Evolutionary conservation across 2,888 invertebrate genomes (phyloP).

Genomic region (Chymomyza caudatula): DNA sequence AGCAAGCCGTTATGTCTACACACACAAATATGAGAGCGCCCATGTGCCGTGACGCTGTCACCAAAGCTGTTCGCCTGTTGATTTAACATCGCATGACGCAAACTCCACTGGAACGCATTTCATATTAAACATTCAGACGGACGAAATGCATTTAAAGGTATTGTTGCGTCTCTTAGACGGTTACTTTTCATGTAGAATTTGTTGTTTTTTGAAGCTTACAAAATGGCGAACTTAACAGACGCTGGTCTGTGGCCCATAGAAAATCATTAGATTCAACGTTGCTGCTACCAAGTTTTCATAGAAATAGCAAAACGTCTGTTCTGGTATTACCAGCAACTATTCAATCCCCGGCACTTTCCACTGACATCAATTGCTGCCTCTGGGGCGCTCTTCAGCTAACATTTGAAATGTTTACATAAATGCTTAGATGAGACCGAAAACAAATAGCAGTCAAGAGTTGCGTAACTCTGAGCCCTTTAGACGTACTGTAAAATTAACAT

Average conservation of each 20-base stretch:
- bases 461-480: not conserved
- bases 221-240: conserved; percentile 33
- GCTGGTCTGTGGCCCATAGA: conserved; percentile 41
- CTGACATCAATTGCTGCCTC: not conserved
- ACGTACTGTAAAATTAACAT: conserved; percentile 63
- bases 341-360: not conserved
- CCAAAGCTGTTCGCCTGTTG: conserved; percentile 59
- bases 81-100: conserved; percentile 78
- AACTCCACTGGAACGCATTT: conserved; percentile 74
- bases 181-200: not conserved
- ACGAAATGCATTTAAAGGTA: not conserved
- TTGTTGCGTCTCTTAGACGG: not conserved
- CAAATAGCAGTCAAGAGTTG: not conserved
- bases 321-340: not conserved
- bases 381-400: not conserved
- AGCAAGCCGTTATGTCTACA: not conserved
- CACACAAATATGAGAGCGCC: conserved; percentile 8
- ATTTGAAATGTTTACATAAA: not conserved
- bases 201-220: not conserved
- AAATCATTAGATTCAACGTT: conserved; percentile 65
- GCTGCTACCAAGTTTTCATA: conserved; percentile 69
- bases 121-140: conserved; percentile 30
- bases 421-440: not conserved
- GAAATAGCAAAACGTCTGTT: conserved; percentile 58
- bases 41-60: not conserved